These are phyloP conservation scores for Pollenia labialis DNA, from an alignment of 2,888 invertebrate genomes.

Conservation along the genomic window DNA sequence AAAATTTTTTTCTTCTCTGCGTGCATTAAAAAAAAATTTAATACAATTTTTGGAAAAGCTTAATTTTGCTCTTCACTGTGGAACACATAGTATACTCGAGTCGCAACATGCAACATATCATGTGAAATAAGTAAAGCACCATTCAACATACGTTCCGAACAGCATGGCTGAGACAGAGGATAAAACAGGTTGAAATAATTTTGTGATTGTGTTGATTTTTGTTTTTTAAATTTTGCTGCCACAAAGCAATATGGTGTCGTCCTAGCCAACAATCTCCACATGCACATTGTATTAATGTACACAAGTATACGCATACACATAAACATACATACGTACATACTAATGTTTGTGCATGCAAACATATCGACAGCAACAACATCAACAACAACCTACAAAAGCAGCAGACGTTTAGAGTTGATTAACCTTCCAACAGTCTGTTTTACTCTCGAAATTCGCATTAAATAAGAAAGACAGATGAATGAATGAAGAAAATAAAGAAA, in stretches of 20 bases:
- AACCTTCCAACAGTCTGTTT: conserved; percentile 82
- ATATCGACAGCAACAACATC: conserved; percentile 35
- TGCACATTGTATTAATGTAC: conserved; percentile 14
- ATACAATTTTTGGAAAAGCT: too few relatives aligned
- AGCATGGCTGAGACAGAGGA: conserved; percentile 43
- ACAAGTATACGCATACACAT: background rate
- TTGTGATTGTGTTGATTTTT: conserved; percentile 20
- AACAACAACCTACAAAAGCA: conserved; percentile 69
- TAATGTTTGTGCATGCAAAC: background rate
- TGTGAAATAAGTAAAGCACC: conserved; percentile 31
- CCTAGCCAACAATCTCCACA: conserved; percentile 57
- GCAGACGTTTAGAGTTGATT: conserved; percentile 80
- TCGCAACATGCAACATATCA: conserved; percentile 51
- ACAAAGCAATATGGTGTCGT: conserved; percentile 66
- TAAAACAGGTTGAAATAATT: conserved; percentile 71
- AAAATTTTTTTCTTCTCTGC: too few relatives aligned
- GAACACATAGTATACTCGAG: background rate
- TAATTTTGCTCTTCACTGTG: conserved; percentile 49
- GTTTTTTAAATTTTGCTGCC: conserved; percentile 27
- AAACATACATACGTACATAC: background rate
- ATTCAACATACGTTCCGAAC: conserved; percentile 14
- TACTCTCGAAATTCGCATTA: conserved; percentile 67
- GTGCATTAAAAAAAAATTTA: too few relatives aligned
- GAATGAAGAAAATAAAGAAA: conserved; percentile 29
- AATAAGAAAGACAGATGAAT: conserved; percentile 21